Conservation (phyloP, 2,113 vertebrate genomes). For the Melanostigma gelatinosum region DNA sequence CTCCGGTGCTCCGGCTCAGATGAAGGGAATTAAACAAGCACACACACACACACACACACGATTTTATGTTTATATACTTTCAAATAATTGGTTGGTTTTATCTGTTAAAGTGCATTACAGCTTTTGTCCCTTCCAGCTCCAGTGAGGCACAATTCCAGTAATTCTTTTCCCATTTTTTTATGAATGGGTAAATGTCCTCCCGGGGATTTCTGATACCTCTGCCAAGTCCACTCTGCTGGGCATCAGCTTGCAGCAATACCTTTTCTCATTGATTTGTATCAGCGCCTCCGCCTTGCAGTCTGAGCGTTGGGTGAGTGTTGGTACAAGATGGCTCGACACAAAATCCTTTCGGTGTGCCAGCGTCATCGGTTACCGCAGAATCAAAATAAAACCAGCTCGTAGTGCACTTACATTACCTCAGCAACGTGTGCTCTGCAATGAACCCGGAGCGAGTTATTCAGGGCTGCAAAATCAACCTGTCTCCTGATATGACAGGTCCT, state of each 20-base stretch:
- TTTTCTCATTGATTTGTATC: conserved; percentile 60
- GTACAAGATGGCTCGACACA: conserved; percentile 24
- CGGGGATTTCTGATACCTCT: conserved; percentile 39
- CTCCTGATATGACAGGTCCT: conserved; percentile 6
- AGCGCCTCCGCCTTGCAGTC: conserved; percentile 39
- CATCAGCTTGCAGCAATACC: conserved; percentile 58
- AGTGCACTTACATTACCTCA: background rate
- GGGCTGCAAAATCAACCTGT: conserved; percentile 20
- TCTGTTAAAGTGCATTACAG: conserved; percentile 30
- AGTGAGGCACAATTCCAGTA: conserved; percentile 22
- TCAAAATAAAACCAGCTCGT: conserved; percentile 47
- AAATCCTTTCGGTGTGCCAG: conserved; percentile 29
- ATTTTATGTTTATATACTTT: conserved; percentile 18
- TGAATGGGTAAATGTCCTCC: conserved; percentile 37
- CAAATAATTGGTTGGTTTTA: conserved; percentile 35
- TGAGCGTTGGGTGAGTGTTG: conserved; percentile 20
- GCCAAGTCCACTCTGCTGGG: conserved; percentile 49
- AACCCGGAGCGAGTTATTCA: conserved; percentile 16
- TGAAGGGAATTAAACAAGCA: conserved; percentile 50
- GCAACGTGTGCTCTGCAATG: background rate
- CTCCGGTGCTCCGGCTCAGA: conserved; percentile 19
- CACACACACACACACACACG: conserved; percentile 19
- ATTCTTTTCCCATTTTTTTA: conserved; percentile 5
- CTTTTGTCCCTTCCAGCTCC: conserved; percentile 14
- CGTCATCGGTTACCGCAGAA: conserved; percentile 16